These are phyloP conservation scores for Columba guinea DNA, from an alignment of 2,797 vertebrate genomes.

Conservation along the genomic window DNA sequence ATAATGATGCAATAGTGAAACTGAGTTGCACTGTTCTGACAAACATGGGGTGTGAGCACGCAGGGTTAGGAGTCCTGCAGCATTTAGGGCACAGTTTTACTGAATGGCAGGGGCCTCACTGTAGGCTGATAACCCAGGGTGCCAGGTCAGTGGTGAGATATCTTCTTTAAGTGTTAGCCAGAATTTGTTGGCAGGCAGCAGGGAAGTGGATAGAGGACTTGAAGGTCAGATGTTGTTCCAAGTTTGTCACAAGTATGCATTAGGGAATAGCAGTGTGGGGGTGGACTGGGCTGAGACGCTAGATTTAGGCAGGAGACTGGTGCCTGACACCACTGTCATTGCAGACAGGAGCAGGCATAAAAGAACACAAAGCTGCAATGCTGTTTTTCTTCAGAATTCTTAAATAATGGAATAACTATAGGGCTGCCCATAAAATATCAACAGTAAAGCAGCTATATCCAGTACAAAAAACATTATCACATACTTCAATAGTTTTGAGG, in stretches of 20 bases:
- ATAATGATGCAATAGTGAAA: constrained; percentile 8
- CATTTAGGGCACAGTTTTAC: background rate
- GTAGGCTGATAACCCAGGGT: constrained; percentile 30
- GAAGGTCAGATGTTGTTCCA: constrained; percentile 59
- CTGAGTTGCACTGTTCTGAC: background rate
- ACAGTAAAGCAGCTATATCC: background rate
- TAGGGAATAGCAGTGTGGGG: background rate
- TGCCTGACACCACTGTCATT: background rate
- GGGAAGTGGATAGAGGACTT: constrained; percentile 13
- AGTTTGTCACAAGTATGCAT: constrained; percentile 57
- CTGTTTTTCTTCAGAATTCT: constrained; percentile 23
- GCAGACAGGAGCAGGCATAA: background rate
- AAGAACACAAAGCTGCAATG: background rate
- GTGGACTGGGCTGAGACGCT: background rate
- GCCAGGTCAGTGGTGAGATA: constrained; percentile 56
- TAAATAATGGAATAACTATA: background rate
- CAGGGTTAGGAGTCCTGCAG: constrained; percentile 12
- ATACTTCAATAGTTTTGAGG: background rate
- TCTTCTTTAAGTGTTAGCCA: constrained; percentile 61
- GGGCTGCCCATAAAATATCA: background rate
- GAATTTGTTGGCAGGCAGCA: constrained; percentile 55
- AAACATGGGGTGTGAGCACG: background rate
- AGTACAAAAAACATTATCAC: background rate
- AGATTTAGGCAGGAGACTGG: constrained; percentile 19
- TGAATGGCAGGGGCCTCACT: constrained; percentile 18